Evolutionary conservation across 1,140 invertebrate genomes (phyloP).

Genomic region (Chelonus insularis): DNA sequence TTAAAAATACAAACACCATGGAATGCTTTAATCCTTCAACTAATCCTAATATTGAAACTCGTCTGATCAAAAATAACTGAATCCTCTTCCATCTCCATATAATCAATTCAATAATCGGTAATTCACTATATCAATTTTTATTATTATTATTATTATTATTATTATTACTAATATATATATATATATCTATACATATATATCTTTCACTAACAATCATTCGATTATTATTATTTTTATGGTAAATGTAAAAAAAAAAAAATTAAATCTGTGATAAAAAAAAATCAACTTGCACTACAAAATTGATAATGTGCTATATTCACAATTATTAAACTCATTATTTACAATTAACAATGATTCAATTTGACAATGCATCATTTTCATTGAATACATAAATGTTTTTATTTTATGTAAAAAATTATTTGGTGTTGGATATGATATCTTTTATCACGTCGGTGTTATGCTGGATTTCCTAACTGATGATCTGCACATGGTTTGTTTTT

Average conservation of each 20-base stretch:
- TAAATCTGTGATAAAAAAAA: too few relatives aligned
- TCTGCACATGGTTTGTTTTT: constrained; percentile 27
- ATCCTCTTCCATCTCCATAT: constrained; percentile 6
- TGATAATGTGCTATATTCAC: too few relatives aligned
- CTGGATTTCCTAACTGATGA: constrained; percentile 30
- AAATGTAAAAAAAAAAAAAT: constrained; percentile 11
- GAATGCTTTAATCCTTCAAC: constrained; percentile 30
- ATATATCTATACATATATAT: too few relatives aligned
- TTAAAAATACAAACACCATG: constrained; percentile 19
- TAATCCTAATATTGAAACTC: constrained; percentile 24
- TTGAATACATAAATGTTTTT: too few relatives aligned
- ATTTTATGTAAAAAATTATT: too few relatives aligned
- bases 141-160: not conserved
- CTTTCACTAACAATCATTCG: constrained; percentile 12
- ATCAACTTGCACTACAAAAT: too few relatives aligned
- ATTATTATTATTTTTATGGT: too few relatives aligned
- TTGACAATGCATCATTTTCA: too few relatives aligned
- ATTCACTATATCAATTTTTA: constrained; percentile 11
- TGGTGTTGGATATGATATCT: constrained; percentile 43
- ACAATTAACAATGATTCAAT: too few relatives aligned
- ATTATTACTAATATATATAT: not conserved
- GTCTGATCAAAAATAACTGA: constrained; percentile 3
- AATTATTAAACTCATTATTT: too few relatives aligned
- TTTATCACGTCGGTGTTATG: constrained; percentile 23
- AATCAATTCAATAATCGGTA: constrained; percentile 26